Base-by-base conservation (phyloP, 2,888 invertebrate species). In the Conops quadrifasciatus region DNA sequence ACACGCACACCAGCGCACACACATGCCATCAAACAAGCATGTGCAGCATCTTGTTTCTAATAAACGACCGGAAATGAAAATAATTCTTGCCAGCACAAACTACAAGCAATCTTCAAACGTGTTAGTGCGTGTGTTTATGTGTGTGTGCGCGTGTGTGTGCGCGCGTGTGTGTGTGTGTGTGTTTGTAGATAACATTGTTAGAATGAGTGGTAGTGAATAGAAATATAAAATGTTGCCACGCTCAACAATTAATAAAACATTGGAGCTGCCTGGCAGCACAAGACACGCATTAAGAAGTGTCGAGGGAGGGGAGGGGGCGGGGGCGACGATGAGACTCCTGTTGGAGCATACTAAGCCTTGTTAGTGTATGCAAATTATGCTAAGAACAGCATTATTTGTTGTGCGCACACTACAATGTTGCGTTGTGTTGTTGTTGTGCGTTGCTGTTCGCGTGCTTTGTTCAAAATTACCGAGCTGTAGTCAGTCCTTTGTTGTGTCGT, bases 151-250 rank as follows among this genome's bases (percentile, higher is more conserved):
- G 47, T 63, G 47, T 47, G 11, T 47, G 63, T 21, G 19, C 5
- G 63, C 15, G 47, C 19, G 47, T 15, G 11, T 16, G 43, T 7
- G 15, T 13, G 74, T 73, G 64, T 72, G 75, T 76, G 70, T 76
- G 75, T 26, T n/a, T 67, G 19, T 21, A 59, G 56, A 53, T 53
- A 53, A 3, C 19, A 53, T 53, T 53, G 21, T 53, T 21, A 53
- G 19, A 9, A 9, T 9, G 36, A 36, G 36, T 36, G n/a, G 5
- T 21, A 21, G 24, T 24, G 53, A 53, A 53, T 24, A 53, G 24
- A 1, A 53, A n/a, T 53, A 53, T 53, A 53, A 21, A 53, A 53
- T 53, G 19, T 53, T 53, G 53, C 53, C 21, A 21, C 21, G 36
- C 9, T 53, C 21, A 53, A 53, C 53, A 53, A 21, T 53, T 53